These are phyloP conservation scores for Pogonomyrmex barbatus DNA, from an alignment of 1,140 invertebrate genomes.

Conservation along the genomic window DNA sequence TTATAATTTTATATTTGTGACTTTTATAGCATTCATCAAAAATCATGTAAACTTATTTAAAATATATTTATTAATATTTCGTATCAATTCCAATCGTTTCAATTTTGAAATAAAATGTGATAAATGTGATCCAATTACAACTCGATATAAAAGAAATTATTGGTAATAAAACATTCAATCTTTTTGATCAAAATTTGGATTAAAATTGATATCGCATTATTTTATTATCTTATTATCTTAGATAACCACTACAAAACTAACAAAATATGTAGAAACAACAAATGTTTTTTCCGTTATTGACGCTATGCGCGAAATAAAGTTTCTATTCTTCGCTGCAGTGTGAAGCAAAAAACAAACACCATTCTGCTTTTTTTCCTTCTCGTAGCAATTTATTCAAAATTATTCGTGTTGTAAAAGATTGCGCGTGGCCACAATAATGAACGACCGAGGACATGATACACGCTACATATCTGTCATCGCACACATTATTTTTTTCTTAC, in stretches of 20 bases:
- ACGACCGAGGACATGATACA: background rate
- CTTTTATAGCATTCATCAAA: background rate
- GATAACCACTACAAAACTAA: background rate
- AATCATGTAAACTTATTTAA: too few species aligned
- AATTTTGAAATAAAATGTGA: background rate
- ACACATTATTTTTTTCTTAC: background rate
- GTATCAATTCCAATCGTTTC: too few species aligned
- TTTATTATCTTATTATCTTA: conserved; percentile 27
- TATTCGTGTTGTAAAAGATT: background rate
- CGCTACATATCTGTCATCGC: background rate
- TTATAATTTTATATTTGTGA: background rate
- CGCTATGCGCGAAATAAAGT: background rate
- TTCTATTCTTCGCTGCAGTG: background rate
- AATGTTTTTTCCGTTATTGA: conserved; percentile 26
- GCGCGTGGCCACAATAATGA: background rate
- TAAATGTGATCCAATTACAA: background rate
- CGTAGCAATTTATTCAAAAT: conserved; percentile 9
- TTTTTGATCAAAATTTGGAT: background rate
- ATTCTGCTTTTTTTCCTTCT: background rate
- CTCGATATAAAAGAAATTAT: background rate
- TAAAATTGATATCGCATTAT: conserved; percentile 46
- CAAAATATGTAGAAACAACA: background rate
- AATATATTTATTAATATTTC: too few species aligned
- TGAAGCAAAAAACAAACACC: conserved; percentile 12
- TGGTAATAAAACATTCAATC: conserved; percentile 31